These are phyloP conservation scores for Terrapene triunguis DNA, from an alignment of 2,113 vertebrate species.

Conservation along the genomic window DNA sequence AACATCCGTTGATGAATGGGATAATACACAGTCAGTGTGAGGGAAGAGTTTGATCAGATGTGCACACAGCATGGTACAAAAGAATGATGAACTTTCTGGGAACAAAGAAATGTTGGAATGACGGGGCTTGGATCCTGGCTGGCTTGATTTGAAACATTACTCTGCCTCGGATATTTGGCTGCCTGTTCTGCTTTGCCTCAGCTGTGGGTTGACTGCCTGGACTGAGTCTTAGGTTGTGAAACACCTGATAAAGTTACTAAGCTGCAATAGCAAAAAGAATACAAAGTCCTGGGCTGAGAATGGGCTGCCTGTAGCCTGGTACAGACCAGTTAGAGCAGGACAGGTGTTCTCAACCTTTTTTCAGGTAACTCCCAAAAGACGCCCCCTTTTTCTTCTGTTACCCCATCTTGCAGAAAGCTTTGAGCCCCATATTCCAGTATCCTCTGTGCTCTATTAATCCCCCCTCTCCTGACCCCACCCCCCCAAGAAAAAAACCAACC, in stretches of 20 bases:
- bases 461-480: accelerated
- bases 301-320: not conserved
- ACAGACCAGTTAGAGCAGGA: not conserved
- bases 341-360: not conserved
- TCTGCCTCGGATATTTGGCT: not conserved
- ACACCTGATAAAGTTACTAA: not conserved
- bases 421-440: not conserved
- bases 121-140: not conserved
- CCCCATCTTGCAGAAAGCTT: not conserved
- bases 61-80: not conserved
- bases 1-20: not conserved
- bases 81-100: not conserved
- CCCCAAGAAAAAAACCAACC: not conserved
- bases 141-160: not conserved
- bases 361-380: accelerated
- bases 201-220: not conserved
- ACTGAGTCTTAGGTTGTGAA: not conserved
- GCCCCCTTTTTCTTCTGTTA: not conserved
- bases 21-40: not conserved
- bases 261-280: accelerated
- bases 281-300: not conserved
- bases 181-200: not conserved
- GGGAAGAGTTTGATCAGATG: not conserved
- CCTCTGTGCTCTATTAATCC: not conserved
- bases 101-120: not conserved